Conservation (phyloP, 2,113 vertebrate species). For the Clarias magur region DNA sequence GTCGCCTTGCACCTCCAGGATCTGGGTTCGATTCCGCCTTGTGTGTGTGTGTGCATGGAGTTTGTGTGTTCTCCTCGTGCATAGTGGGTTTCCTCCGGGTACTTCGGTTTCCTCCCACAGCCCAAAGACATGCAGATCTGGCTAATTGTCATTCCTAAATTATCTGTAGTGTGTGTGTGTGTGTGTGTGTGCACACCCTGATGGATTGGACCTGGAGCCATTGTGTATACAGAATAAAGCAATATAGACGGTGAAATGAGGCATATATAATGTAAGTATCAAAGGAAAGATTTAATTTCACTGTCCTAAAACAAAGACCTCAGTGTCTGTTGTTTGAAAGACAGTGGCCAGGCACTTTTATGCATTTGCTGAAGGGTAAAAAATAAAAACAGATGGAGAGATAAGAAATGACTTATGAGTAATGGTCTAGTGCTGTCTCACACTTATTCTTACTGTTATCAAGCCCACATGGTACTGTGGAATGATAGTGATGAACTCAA, state of each 20-base stretch:
- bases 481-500: background rate
- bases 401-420: slow-evolving; percentile 1
- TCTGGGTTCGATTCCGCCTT: too few species aligned
- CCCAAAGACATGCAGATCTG: too few species aligned
- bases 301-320: slow-evolving; percentile 17
- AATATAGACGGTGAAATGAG: slow-evolving; percentile 10
- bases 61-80: too few species aligned
- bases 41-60: too few species aligned
- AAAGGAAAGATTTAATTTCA: slow-evolving; percentile 14
- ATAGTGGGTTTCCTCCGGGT: too few species aligned
- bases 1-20: too few species aligned
- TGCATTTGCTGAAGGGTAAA: slow-evolving; percentile 18
- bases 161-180: too few species aligned
- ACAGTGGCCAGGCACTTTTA: slow-evolving; percentile 11
- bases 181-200: too few species aligned
- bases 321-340: background rate
- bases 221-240: too few species aligned
- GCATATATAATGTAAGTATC: background rate
- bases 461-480: background rate
- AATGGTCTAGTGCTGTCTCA: background rate
- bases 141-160: too few species aligned
- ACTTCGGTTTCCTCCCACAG: too few species aligned
- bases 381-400: background rate
- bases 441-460: background rate
- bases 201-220: too few species aligned